phyloP scores from a whole-genome alignment of 2,797 vertebrate species.

The Helostoma temminkii region DNA sequence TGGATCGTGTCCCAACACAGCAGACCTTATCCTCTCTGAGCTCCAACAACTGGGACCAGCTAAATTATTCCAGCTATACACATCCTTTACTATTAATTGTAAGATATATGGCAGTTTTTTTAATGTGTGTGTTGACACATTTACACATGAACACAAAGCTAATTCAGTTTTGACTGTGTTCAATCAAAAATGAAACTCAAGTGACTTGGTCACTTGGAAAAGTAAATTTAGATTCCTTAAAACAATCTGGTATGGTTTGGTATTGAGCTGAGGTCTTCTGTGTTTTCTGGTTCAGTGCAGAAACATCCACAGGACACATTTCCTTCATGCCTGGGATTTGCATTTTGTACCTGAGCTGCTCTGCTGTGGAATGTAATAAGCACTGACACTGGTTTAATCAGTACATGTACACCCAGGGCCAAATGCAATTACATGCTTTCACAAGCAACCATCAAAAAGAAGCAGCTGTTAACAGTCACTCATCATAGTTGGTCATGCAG shows the following conservation, averaged over 20 bases:
- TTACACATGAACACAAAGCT: slow-evolving; percentile 3
- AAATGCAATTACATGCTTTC: slow-evolving; percentile 80
- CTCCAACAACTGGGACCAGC: slow-evolving; percentile 66
- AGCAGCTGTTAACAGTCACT: slow-evolving; percentile 74
- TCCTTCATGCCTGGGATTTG: slow-evolving; percentile 49
- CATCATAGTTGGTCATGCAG: slow-evolving; percentile 67
- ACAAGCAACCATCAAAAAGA: slow-evolving; percentile 76
- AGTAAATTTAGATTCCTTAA: slow-evolving; percentile 4
- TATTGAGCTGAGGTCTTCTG: slow-evolving; percentile 3
- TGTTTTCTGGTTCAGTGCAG: neutral
- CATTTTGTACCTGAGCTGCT: slow-evolving; percentile 68
- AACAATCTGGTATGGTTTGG: slow-evolving; percentile 16
- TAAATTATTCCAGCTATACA: slow-evolving; percentile 51
- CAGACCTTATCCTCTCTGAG: slow-evolving; percentile 73
- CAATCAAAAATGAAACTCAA: neutral
- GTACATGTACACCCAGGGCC: slow-evolving; percentile 77
- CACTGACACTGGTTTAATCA: slow-evolving; percentile 77
- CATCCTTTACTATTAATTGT: slow-evolving; percentile 43
- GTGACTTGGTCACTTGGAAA: slow-evolving; percentile 1
- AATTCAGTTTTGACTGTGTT: neutral
- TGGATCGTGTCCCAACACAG: slow-evolving; percentile 76
- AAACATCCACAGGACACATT: slow-evolving; percentile 19
- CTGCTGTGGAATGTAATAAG: slow-evolving; percentile 78
- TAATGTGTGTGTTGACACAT: slow-evolving; percentile 8
- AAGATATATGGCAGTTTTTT: slow-evolving; percentile 40